Conservation (phyloP, 2,888 invertebrate species). For the Drosophila paucipuncta region DNA sequence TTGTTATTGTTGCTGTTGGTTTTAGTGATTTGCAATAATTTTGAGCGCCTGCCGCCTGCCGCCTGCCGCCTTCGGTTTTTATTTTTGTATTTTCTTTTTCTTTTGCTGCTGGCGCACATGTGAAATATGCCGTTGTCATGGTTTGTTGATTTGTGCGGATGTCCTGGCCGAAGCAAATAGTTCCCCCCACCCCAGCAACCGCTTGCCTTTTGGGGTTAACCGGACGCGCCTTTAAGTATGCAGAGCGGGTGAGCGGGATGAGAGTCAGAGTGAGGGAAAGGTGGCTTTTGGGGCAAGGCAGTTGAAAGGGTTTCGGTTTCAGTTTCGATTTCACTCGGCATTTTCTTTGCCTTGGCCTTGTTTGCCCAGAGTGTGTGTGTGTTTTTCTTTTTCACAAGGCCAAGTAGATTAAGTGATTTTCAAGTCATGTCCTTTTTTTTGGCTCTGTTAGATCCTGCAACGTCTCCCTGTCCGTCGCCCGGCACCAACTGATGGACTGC, state of each 20-base stretch:
- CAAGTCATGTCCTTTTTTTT: conserved; percentile 81
- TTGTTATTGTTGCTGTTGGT: conserved; percentile 59
- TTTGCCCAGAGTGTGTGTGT: conserved; percentile 29
- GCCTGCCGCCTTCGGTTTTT: not conserved
- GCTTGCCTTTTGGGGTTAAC: conserved; percentile 54
- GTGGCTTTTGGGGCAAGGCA: not conserved
- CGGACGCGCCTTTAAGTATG: conserved; percentile 64
- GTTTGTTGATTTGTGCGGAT: conserved; percentile 67
- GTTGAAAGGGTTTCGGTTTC: conserved; percentile 55
- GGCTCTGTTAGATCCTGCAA: conserved; percentile 8
- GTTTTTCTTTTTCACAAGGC: conserved; percentile 39
- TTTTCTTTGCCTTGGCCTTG: conserved; percentile 36
- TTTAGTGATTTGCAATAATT: conserved; percentile 83
- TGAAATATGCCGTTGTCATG: conserved; percentile 78
- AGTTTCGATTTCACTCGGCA: conserved; percentile 60
- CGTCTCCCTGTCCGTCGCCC: conserved; percentile 14
- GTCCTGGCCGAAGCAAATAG: conserved; percentile 50
- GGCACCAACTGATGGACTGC: conserved; percentile 75
- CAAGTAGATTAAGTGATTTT: conserved; percentile 83
- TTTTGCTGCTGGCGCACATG: conserved; percentile 47
- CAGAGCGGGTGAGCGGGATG: conserved; percentile 1
- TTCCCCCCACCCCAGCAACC: conserved; percentile 7
- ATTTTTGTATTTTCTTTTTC: not conserved
- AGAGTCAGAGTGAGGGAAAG: not conserved
- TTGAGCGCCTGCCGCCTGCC: conserved; percentile 15